Evolutionary conservation across 2,888 invertebrate genomes (phyloP).

Genomic region (Bombylius major): DNA sequence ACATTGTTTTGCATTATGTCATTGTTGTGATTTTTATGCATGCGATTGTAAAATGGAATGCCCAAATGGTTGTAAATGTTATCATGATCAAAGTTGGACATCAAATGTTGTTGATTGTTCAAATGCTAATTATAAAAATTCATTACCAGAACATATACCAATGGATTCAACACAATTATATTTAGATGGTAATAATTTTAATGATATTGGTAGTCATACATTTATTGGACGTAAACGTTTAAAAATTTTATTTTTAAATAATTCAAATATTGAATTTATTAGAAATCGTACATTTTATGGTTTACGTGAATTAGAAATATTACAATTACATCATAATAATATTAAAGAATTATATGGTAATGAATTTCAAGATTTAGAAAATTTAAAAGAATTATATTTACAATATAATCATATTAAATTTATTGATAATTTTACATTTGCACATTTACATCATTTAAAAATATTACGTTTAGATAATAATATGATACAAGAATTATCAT

Average conservation of each 20-base stretch:
- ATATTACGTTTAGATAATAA: constrained; percentile 77
- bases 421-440: constrained; percentile 76
- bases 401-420: constrained; percentile 72
- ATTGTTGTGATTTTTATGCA: constrained; percentile 93
- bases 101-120: constrained; percentile 90
- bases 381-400: constrained; percentile 72
- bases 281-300: constrained; percentile 88
- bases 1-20: constrained; percentile 87
- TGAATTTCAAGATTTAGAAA: constrained; percentile 71
- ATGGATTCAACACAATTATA: constrained; percentile 94
- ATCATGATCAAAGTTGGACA: constrained; percentile 87
- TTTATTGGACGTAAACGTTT: constrained; percentile 90
- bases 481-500: constrained; percentile 63
- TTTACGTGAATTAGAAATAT: constrained; percentile 59
- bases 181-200: constrained; percentile 82
- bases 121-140: constrained; percentile 60
- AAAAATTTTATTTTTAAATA: constrained; percentile 75
- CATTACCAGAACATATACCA: constrained; percentile 76
- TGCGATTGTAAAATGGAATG: constrained; percentile 98
- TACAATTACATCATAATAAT: constrained; percentile 79
- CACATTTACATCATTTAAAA: constrained; percentile 68
- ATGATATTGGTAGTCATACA: constrained; percentile 74
- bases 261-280: constrained; percentile 71
- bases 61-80: constrained; percentile 84
- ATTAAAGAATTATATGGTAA: constrained; percentile 68